These are phyloP conservation scores for Gymnothorax reevesii DNA, from an alignment of 2,797 vertebrate genomes.

Conservation along the genomic window DNA sequence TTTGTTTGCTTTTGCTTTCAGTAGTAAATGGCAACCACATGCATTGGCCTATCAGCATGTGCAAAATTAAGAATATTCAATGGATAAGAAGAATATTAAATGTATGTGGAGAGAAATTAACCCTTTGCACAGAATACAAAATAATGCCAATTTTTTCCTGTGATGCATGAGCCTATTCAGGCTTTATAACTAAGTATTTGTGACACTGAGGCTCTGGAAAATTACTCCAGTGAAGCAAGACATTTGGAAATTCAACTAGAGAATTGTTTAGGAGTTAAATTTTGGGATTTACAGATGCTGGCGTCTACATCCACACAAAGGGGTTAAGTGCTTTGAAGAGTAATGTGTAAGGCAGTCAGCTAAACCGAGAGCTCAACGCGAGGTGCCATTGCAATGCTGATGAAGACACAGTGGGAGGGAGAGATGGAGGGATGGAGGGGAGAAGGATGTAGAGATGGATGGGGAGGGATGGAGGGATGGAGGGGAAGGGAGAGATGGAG, in stretches of 20 bases:
- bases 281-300: too few species aligned
- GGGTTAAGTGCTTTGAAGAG: background rate
- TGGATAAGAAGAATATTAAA: too few species aligned
- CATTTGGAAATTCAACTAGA: too few species aligned
- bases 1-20: background rate
- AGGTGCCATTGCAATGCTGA: background rate
- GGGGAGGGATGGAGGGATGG: conserved; percentile 18
- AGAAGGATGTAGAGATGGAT: conserved; percentile 22
- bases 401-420: conserved; percentile 22
- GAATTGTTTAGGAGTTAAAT: too few species aligned
- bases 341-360: background rate
- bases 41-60: background rate
- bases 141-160: too few species aligned
- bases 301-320: too few species aligned
- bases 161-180: too few species aligned
- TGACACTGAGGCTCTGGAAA: too few species aligned
- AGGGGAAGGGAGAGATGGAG: background rate
- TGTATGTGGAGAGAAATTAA: too few species aligned
- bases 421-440: conserved; percentile 40
- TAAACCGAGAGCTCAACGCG: background rate
- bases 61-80: background rate
- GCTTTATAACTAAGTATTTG: too few species aligned
- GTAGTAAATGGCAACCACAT: background rate
- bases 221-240: too few species aligned
- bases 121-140: too few species aligned